Evolutionary conservation across 1,140 invertebrate species (phyloP).

Genomic region (Cepaea nemoralis): DNA sequence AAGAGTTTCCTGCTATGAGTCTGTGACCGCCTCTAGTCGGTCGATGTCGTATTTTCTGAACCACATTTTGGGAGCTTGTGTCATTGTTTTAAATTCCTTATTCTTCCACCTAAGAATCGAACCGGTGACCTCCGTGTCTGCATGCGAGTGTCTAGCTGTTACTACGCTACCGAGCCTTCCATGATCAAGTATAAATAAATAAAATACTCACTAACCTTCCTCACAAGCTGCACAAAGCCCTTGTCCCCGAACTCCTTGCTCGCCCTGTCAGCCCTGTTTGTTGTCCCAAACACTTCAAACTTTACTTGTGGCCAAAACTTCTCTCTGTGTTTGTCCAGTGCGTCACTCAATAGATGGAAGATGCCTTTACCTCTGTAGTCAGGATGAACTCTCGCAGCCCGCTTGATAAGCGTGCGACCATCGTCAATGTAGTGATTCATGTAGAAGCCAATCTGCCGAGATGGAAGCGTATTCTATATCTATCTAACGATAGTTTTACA

Average conservation of each 20-base stretch:
- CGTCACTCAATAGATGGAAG: not conserved
- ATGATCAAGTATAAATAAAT: too few species aligned
- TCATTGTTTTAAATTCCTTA: too few species aligned
- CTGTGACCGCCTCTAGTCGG: too few species aligned
- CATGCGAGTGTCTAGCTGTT: too few species aligned
- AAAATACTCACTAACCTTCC: not conserved
- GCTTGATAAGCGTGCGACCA: not conserved
- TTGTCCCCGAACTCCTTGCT: not conserved
- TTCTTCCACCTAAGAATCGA: too few species aligned
- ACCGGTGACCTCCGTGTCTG: too few species aligned
- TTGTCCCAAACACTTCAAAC: not conserved
- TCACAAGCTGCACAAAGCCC: not conserved
- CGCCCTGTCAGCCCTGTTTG: not conserved
- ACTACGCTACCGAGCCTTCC: too few species aligned
- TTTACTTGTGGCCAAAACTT: not conserved
- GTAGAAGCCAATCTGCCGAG: not conserved
- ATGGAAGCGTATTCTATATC: too few species aligned
- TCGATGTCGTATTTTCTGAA: too few species aligned
- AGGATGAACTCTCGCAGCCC: slow-evolving; percentile 1
- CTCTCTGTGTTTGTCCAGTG: not conserved
- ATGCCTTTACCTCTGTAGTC: slow-evolving; percentile 11
- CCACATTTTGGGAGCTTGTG: too few species aligned
- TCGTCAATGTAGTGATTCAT: not conserved
- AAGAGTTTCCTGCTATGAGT: too few species aligned
- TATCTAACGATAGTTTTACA: too few species aligned